Base-by-base conservation (phyloP, 1,140 invertebrate genomes). In the Bombus waltoni region DNA sequence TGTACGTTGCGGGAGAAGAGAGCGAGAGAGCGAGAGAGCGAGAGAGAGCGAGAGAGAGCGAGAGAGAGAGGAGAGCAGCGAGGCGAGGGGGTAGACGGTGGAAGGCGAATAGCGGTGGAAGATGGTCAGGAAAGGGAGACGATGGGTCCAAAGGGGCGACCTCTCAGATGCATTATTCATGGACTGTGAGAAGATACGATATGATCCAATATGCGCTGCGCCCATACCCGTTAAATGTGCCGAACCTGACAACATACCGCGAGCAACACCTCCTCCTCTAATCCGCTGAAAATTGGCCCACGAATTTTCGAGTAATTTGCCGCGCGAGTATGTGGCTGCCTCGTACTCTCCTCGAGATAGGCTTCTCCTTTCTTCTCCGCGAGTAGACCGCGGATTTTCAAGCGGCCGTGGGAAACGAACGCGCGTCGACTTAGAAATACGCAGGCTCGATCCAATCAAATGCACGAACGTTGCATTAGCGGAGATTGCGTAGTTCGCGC, bases 161-260 rank as follows among this genome's bases (percentile, higher is more conserved):
- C 91, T 93, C 92, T 90, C 83, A 92, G 93, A 95, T 95, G 94
- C 94, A 95, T 95, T 94, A 95, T 95, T 95, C 95, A 95, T 95
- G 91, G 90, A 89, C 88, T 90, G 91, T 91, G 93, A 95, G 93
- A 94, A 95, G 94, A 95, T 94, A 94, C 93, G 94, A 94, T 95
- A 95, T 95, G 94, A 95, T 95, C 95, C 95, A 95, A 95, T 95
- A 95, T 95, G 95, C 94, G 94, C 88, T 90, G 74, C 88, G 87
- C 86, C 89, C 90, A 90, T 90, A 84, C 88, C 71, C 76, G 89
- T 85, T 89, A 87, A 89, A 88, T 59, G 68, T 70, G 72, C 78
- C 76, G 82, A 86, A 91, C 88, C 88, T 81, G 83, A 86, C 76
- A 68, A 79, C 18, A 89, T 78, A 81, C 57, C 32, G 65, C 32